A percentile compares a stretch with the other conserved stretches of the same genome.
Conservation (phyloP, 2,888 invertebrate species). For the Lycia hirtaria region DNA sequence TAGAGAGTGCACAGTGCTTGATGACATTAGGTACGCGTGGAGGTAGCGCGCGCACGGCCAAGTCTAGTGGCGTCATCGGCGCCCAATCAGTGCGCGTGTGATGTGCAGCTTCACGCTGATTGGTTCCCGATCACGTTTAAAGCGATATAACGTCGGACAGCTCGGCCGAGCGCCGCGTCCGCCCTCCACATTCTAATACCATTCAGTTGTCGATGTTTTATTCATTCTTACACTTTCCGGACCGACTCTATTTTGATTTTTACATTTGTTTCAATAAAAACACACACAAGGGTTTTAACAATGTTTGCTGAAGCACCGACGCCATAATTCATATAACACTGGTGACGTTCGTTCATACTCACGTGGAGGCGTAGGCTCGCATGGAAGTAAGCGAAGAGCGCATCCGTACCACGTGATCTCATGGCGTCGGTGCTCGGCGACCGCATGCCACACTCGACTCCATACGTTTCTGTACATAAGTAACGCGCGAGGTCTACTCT, state of each 20-base stretch:
- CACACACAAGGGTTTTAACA: slow-evolving; percentile 48
- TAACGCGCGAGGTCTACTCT: slow-evolving; percentile 48
- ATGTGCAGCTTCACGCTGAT: slow-evolving; percentile 12
- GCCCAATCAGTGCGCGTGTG: slow-evolving; percentile 14
- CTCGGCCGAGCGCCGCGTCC: slow-evolving; percentile 13
- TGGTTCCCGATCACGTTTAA: slow-evolving; percentile 12
- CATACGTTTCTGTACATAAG: slow-evolving; percentile 67
- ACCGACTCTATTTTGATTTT: slow-evolving; percentile 54
- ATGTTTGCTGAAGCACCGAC: slow-evolving; percentile 42
- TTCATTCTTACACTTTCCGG: slow-evolving; percentile 66
- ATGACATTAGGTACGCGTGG: slow-evolving; percentile 29
- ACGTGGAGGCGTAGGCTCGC: slow-evolving; percentile 15
- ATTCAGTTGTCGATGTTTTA: slow-evolving; percentile 67
- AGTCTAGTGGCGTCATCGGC: neutral
- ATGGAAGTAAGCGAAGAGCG: neutral
- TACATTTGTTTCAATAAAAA: slow-evolving; percentile 41
- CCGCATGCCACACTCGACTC: slow-evolving; percentile 64
- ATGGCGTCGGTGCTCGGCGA: slow-evolving; percentile 50
- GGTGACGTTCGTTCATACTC: slow-evolving; percentile 26
- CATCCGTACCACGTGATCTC: neutral
- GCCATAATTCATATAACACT: slow-evolving; percentile 29
- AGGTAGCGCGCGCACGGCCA: slow-evolving; percentile 22
- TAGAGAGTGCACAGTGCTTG: slow-evolving; percentile 53
- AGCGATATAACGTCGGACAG: fast-evolving
- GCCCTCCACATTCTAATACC: slow-evolving; percentile 42